Base-by-base conservation (phyloP, 2,113 vertebrate genomes). In the Patagioenas fasciata region DNA sequence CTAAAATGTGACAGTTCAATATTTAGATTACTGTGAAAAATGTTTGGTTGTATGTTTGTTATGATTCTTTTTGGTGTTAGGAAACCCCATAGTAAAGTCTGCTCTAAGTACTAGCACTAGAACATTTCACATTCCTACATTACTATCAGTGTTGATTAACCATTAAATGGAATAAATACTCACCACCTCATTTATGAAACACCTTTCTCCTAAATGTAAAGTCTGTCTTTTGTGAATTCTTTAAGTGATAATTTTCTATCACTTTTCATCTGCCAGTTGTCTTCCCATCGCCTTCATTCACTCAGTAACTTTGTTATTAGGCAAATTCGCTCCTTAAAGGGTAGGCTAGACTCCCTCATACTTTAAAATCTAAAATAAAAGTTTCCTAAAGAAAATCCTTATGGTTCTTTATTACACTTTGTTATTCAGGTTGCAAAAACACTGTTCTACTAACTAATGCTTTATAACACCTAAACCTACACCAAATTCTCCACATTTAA, bases 31-130 rank as follows among this genome's bases (percentile, higher is more conserved):
- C 26, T 64, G 53, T 56, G 57, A 72, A 81, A 91, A 78, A 34
- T 6, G 2, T 47, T 64, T 64, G 29, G 8, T 1, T 54, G 1
- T 2, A 29, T 9, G 17, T 14, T 66, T 3, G 0, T 10, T 25
- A 20, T 25, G 17, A 38, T n/a, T 24, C 48, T 53, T 71, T 8
- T 17, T 24, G 57, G 25, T n/a, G 51, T 65, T 54, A 58, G 57
- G 77, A 40, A 86, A 78, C 26, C 19, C 19, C 32, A 44, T 15
- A 64, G 20, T 5, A 42, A 77, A 66, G 38, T 1, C 0, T 15
- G 19, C 10, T 36, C 51, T 1, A 47, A 50, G 70, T 25, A 50
- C 15, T 24, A 60, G 20, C 5, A 24, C 25, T 32, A 34, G 44
- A 85, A 34, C 17, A 29, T 11, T 42, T 53, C 38, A 15, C 32